Evolutionary conservation across 2,888 invertebrate genomes (phyloP), one percentile per base, ranked within the genome.

Genomic region (Andrena fulva): DNA sequence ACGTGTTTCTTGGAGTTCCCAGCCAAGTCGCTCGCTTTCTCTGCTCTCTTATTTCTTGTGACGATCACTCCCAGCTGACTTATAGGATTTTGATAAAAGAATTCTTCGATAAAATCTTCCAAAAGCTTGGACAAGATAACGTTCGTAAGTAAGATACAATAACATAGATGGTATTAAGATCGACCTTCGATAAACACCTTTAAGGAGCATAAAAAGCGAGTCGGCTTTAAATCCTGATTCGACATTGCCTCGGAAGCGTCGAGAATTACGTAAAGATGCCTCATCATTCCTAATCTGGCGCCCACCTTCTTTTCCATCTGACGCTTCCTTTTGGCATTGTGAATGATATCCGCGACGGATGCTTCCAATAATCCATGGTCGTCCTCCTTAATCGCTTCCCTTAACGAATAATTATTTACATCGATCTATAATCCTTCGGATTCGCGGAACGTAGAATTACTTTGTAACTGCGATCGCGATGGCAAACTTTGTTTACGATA

Each of bases 11-110:
- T 96, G 2, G 96, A 95, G 93, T 97, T 97, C 89, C 99, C 99
- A 82, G 98, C 97, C 52, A 99, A 95, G 87, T 99, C 98, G 62
- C 97, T 97, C 4, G 99, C 94, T 94, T 97, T 98, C 92, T 99
- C 99, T 1, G 99, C 98, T 88, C 98, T 95, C 94, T 99, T 99
- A 92, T 99, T 99, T 91, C 97, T 97, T 91, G 99, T 97, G 10
- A 96, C 95, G 85, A 99, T 97, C 52, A 99, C 95, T 31, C 99
- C 99, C 85, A 99, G 95, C 94, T 99, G 99, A 92, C 99, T 99
- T 72, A 99, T 97, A 10, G 99, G 99, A 94, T 99, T 99, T 94
- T 99, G 99, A 94, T 99, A 99, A 94, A 99, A 99, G 93, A 98
- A 99, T 93, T 99, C 99, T 89, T 99, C 98, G 78, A 99, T 96